Evolutionary conservation across 2,888 invertebrate genomes (phyloP), one percentile per base, ranked within the genome.

Genomic region (Mesochorus sp.): DNA sequence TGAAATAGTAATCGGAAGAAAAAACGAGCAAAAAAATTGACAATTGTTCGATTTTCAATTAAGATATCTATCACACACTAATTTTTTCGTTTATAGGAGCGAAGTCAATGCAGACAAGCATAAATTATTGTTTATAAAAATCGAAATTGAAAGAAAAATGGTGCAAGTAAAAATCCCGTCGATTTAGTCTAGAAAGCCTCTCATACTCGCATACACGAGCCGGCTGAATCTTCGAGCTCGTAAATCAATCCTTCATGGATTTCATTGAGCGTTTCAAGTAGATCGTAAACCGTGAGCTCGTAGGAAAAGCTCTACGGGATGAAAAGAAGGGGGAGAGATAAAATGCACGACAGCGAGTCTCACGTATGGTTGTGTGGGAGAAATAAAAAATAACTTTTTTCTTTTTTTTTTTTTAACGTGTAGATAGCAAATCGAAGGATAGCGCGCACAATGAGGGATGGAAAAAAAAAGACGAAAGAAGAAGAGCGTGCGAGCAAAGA

Each of bases 191-290:
- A 19, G 19, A 67, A 67, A 26, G 21, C 3, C 6, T 44, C 19
- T 44, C 49, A 55, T 34, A 26, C 26, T 39, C 2, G 57, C 42
- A 37, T 39, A 51, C 39, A 64, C 59, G 28, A 24, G 73, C 37
- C 64, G n/a, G 6, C 44, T 79, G 71, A 71, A 79, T 71, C 71
- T 68, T 61, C 55, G 39, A 66, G 53, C 62, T 79, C 79, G 76
- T 81, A 77, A 81, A 81, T 81, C 79, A 81, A 79, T 81, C 71
- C 79, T 66, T 34, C 61, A 49, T 62, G 73, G 80, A 81, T 81
- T 81, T 81, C 74, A 81, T 79, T 81, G 79, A 75, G 72, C 71
- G 75, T 75, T 76, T 79, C 79, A 72, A 79, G 76, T 74, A 79
- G 76, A 81, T 81, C 81, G 79, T 79, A 79, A 80, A 79, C 70